Conservation (phyloP, 2,113 vertebrate genomes). For the Crotalus horridus region DNA sequence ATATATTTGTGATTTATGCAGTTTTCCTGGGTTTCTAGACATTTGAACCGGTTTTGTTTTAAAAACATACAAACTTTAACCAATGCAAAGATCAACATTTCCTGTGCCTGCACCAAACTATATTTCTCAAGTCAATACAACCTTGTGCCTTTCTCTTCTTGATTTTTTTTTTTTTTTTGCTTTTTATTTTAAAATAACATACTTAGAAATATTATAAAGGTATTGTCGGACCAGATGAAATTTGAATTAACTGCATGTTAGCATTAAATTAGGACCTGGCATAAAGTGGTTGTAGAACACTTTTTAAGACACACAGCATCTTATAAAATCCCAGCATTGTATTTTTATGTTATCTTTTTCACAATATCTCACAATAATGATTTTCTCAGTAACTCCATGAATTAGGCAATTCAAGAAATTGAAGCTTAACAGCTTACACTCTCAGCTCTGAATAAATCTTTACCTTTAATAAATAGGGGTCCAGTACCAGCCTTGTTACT, state of each 20-base stretch:
- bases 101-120: background rate
- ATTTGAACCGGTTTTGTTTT: background rate
- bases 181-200: background rate
- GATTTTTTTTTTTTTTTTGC: background rate
- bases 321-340: background rate
- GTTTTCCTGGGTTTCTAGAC: background rate
- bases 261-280: background rate
- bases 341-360: background rate
- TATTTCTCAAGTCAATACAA: background rate
- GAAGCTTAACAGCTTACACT: background rate
- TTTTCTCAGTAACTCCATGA: background rate
- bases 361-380: background rate
- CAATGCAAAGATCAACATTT: background rate
- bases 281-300: background rate
- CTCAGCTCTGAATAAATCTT: constrained; percentile 5
- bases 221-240: background rate
- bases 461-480: constrained; percentile 94
- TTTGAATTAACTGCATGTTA: background rate
- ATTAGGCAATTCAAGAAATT: background rate
- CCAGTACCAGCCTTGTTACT: constrained; percentile 89
- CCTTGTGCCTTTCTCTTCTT: background rate
- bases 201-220: background rate
- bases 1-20: background rate
- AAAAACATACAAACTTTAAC: background rate
- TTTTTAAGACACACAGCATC: background rate